Percentiles rank a stretch among this genome's conserved stretches.
Conservation (phyloP, 1,140 invertebrate species). For the Leptoteleia sp. region DNA sequence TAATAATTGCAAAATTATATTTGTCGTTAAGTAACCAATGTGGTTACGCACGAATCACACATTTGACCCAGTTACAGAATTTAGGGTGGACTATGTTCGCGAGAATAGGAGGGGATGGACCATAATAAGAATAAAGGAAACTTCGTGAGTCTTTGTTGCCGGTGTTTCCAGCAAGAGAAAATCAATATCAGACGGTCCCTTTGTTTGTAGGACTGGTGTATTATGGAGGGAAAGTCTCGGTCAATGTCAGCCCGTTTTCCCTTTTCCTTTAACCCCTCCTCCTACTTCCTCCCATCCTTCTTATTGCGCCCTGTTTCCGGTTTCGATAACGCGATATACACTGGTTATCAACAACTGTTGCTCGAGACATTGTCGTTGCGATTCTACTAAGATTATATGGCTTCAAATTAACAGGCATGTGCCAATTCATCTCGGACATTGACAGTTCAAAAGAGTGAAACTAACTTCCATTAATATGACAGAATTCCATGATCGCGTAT, state of each 20-base stretch:
- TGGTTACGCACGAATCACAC: conserved; percentile 16
- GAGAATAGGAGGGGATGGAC: conserved; percentile 13
- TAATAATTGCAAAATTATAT: too few relatives aligned
- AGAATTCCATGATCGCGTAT: conserved; percentile 7
- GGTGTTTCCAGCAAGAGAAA: conserved; percentile 69
- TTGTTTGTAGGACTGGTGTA: conserved; percentile 71
- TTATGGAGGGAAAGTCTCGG: conserved; percentile 68
- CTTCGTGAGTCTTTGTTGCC: conserved; percentile 72
- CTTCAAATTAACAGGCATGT: conserved; percentile 31
- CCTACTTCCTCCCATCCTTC: not conserved
- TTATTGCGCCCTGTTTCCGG: conserved; percentile 3
- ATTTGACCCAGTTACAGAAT: conserved; percentile 53
- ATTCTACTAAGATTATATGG: conserved; percentile 31
- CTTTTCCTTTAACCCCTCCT: conserved; percentile 14
- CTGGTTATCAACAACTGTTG: conserved; percentile 12
- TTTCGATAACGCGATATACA: conserved; percentile 11
- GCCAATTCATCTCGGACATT: conserved; percentile 29
- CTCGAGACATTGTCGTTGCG: conserved; percentile 12
- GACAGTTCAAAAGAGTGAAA: conserved; percentile 4
- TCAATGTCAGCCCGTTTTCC: conserved; percentile 52
- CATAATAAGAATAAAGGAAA: conserved; percentile 51
- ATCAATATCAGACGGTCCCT: conserved; percentile 76
- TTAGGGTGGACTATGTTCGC: conserved; percentile 28
- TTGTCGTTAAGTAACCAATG: conserved; percentile 10
- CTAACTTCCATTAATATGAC: conserved; percentile 16